phyloP scores from a whole-genome alignment of 1,140 invertebrate species.

The Rhopalosiphum padi region DNA sequence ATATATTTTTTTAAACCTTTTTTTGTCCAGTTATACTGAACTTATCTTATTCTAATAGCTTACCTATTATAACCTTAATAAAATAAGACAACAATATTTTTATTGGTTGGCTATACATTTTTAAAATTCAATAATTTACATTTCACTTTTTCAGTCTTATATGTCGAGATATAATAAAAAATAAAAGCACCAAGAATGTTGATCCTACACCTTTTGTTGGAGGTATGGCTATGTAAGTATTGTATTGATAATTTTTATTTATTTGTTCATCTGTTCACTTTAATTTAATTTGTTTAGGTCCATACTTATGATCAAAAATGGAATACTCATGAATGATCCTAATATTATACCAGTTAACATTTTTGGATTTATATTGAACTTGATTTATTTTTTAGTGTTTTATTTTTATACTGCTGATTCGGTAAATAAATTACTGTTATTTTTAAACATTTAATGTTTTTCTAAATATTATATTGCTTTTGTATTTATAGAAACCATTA shows the following conservation, averaged over 20 bases:
- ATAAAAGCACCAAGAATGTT: conserved; percentile 70
- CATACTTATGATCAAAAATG: conserved; percentile 75
- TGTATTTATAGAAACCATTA: conserved; percentile 64
- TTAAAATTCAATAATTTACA: background rate
- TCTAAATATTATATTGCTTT: background rate
- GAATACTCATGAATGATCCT: conserved; percentile 72
- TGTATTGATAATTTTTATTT: conserved; percentile 31
- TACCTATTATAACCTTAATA: background rate
- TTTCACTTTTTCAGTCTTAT: conserved; percentile 67
- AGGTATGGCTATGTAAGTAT: conserved; percentile 76
- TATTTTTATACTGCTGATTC: conserved; percentile 70
- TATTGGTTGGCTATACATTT: conserved; percentile 6
- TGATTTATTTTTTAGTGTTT: conserved; percentile 71
- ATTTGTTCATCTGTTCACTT: background rate
- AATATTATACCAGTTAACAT: conserved; percentile 79
- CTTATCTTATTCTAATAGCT: background rate
- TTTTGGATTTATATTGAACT: conserved; percentile 72
- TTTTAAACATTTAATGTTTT: background rate
- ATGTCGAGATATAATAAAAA: conserved; percentile 74
- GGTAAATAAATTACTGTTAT: conserved; percentile 62
- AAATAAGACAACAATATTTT: background rate
- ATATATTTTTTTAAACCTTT: background rate
- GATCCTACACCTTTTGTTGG: conserved; percentile 75
- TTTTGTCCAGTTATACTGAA: background rate
- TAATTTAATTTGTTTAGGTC: conserved; percentile 66